phyloP scores from a whole-genome alignment of 2,797 vertebrate species.

The Gallinago stenura region DNA sequence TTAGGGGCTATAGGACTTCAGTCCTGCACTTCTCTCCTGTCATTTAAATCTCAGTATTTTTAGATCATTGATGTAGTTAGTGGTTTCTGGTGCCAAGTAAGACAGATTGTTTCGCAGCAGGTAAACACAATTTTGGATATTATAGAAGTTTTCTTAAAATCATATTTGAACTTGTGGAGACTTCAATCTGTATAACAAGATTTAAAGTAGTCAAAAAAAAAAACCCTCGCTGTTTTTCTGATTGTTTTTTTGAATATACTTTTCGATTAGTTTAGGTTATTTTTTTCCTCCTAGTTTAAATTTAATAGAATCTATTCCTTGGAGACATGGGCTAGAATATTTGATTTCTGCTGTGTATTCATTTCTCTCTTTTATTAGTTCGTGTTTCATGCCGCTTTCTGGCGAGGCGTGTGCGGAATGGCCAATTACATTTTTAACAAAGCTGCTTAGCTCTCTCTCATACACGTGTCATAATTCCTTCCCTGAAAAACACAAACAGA shows the following conservation, averaged over 20 bases:
- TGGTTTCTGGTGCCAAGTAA: conserved; percentile 54
- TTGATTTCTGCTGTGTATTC: conserved; percentile 30
- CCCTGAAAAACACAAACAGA: background rate
- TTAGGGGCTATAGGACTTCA: background rate
- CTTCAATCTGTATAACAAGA: conserved; percentile 48
- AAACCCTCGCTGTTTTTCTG: background rate
- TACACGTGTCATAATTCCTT: background rate
- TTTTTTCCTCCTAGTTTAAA: background rate
- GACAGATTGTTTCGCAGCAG: conserved; percentile 64
- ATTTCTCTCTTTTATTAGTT: conserved; percentile 12
- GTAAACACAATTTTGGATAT: conserved; percentile 61
- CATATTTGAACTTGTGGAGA: conserved; percentile 27
- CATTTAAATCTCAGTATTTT: conserved; percentile 56
- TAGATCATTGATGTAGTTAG: conserved; percentile 59
- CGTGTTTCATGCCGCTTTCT: background rate
- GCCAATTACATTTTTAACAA: background rate
- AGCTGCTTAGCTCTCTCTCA: background rate
- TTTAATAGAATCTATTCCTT: background rate
- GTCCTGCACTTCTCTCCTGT: background rate
- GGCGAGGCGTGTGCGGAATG: background rate
- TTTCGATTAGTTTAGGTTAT: background rate
- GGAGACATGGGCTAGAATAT: conserved; percentile 14
- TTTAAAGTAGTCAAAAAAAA: conserved; percentile 37
- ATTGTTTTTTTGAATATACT: background rate
- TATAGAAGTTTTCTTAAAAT: conserved; percentile 17